Percentiles rank a stretch among this genome's conserved stretches.
Evolutionary conservation across 1,140 invertebrate genomes (phyloP).

Genomic region (Idris sp.): DNA sequence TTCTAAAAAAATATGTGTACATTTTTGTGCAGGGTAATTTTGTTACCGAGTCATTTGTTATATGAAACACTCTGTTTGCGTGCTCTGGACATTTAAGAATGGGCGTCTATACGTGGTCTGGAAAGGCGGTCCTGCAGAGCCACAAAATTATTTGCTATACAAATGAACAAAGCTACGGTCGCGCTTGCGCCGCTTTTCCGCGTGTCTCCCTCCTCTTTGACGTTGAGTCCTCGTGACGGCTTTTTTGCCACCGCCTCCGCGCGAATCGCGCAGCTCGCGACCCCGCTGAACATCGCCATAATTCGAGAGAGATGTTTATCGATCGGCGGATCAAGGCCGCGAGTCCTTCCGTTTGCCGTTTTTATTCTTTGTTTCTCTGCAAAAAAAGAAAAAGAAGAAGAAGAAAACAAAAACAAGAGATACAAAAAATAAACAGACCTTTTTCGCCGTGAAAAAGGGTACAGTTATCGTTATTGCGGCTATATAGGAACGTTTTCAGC

Average conservation of each 20-base stretch:
- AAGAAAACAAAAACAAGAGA: no score
- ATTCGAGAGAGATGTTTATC: conserved; percentile 45
- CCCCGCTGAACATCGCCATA: conserved; percentile 26
- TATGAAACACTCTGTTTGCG: no score
- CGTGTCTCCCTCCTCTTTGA: conserved; percentile 4
- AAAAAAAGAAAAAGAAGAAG: no score
- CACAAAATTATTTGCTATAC: not conserved
- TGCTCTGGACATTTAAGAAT: not conserved
- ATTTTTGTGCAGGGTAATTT: no score
- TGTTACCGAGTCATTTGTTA: no score
- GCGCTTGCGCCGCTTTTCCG: conserved; percentile 49
- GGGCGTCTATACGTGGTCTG: not conserved
- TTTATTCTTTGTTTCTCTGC: conserved; percentile 29
- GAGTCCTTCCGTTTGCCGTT: conserved; percentile 35
- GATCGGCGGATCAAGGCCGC: conserved; percentile 38
- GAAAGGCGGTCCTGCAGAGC: not conserved
- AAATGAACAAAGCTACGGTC: conserved; percentile 1
- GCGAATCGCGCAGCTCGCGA: conserved; percentile 28
- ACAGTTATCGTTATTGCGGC: conserved; percentile 42
- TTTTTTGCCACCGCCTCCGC: conserved; percentile 46
- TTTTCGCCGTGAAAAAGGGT: conserved; percentile 15
- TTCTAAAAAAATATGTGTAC: no score
- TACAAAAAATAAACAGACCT: no score
- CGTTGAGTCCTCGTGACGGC: not conserved
- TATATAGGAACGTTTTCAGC: conserved; percentile 22